Evolutionary conservation across 2,797 vertebrate genomes (phyloP), one percentile per base, ranked within the genome.

Genomic region (Leptoclinus maculatus): DNA sequence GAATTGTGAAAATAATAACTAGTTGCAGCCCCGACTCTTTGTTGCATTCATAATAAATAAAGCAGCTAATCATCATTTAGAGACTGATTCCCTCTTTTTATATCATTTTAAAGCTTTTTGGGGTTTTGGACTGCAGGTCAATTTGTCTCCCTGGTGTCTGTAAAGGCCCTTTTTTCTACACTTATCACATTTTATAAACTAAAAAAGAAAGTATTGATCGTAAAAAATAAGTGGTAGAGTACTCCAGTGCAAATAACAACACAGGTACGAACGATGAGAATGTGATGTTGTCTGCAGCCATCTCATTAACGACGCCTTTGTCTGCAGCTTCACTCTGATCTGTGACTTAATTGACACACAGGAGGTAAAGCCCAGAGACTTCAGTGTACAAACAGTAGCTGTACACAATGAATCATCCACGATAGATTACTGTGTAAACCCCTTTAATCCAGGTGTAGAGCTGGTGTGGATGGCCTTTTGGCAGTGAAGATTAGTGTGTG

Each of bases 401-500:
- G 54, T 36, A 38, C 66, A 59, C 81, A 74, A 43, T 78, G 82
- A 77, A 74, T 88, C 87, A 84, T 43, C 74, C 81, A 7, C 72
- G 83, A 84, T 81, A 86, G 88, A 91, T 93, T 83, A 76, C 67
- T 47, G 72, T 59, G 71, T 68, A 63, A 89, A 82, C 25, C 60
- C 66, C 57, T 88, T 76, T 89, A 90, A 92, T 93, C 89, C 91
- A 85, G 76, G 76, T 81, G 78, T 76, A 66, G 85, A 80, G 79
- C 80, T 58, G 71, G 64, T 85, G 81, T 82, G 53, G 82, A 85
- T 83, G 78, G 73, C 68, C 79, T 66, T 77, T 85, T 84, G 78
- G 54, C 75, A 74, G 78, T 71, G 66, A 17, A 78, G 91, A 88
- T 91, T 89, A 91, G 82, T 80, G 83, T 38, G 38, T 71, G 70